A percentile compares a stretch with the other conserved stretches of the same genome.
Conservation (phyloP, 2,888 invertebrate genomes). For the Thumatha senex region DNA sequence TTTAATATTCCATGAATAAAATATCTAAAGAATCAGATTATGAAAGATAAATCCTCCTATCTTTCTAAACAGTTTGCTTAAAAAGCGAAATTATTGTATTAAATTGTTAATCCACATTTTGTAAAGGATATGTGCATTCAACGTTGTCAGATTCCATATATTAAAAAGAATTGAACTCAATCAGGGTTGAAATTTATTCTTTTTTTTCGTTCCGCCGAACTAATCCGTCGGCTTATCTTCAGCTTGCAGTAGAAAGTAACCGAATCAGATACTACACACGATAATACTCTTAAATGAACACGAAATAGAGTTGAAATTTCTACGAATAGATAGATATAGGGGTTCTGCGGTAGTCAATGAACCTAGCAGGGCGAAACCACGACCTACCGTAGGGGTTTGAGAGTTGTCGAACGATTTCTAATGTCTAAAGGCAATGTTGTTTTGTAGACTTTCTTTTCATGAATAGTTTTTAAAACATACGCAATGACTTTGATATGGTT, state of each 20-base stretch:
- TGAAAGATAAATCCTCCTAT: too few species aligned
- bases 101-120: constrained; percentile 24
- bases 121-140: constrained; percentile 21
- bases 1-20: too few species aligned
- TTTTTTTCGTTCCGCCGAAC: constrained; percentile 65
- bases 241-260: constrained; percentile 65
- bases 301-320: constrained; percentile 37
- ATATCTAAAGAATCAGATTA: too few species aligned
- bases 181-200: constrained; percentile 60
- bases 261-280: constrained; percentile 21
- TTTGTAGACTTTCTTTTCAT: not conserved
- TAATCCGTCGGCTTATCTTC: constrained; percentile 77
- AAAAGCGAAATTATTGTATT: constrained; percentile 20
- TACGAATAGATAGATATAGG: constrained; percentile 39
- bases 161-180: constrained; percentile 57
- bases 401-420: constrained; percentile 50
- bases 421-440: constrained; percentile 12
- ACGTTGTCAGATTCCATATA: constrained; percentile 36
- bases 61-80: not conserved
- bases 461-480: too few species aligned
- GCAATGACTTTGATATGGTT: too few species aligned
- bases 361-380: constrained; percentile 66
- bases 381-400: constrained; percentile 72
- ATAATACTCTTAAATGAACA: constrained; percentile 29
- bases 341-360: constrained; percentile 66